Percentiles rank a stretch among this genome's conserved stretches.
Conservation (phyloP, 2,797 vertebrate genomes). For the Erpetoichthys calabaricus region DNA sequence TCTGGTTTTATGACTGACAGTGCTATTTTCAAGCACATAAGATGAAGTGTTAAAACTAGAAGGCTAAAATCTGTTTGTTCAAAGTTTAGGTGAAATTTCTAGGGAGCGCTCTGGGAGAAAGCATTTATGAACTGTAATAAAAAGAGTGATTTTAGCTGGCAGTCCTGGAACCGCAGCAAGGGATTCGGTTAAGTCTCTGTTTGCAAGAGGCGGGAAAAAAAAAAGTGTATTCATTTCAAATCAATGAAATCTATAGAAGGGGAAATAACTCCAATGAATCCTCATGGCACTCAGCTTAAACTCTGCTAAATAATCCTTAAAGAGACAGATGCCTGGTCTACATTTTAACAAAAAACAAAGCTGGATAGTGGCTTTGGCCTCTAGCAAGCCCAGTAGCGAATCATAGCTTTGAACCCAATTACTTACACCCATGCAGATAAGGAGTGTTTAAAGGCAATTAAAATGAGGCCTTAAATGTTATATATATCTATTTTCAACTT, state of each 20-base stretch:
- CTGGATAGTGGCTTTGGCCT: not conserved
- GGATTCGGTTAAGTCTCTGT: conserved; percentile 73
- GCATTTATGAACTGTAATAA: conserved; percentile 99
- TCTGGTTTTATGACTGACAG: conserved; percentile 57
- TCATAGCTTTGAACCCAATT: not conserved
- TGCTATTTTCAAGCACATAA: conserved; percentile 46
- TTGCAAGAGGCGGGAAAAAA: conserved; percentile 64
- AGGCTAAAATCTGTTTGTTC: conserved; percentile 83
- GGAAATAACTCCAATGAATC: conserved; percentile 7
- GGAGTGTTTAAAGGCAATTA: not conserved
- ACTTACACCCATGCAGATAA: not conserved
- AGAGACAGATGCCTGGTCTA: not conserved
- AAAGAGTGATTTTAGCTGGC: conserved; percentile 97
- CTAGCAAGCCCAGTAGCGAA: no score
- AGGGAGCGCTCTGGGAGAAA: conserved; percentile 69
- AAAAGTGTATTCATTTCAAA: conserved; percentile 42
- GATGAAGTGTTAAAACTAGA: conserved; percentile 47
- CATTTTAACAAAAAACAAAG: conserved; percentile 10
- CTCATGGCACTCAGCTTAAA: no score
- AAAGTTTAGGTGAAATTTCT: conserved; percentile 94
- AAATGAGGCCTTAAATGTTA: no score
- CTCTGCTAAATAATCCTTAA: not conserved
- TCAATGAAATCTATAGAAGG: conserved; percentile 35
- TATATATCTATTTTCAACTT: no score
- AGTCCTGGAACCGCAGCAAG: conserved; percentile 54